A percentile compares a stretch with the other conserved stretches of the same genome.
phyloP scores from a whole-genome alignment of 2,113 vertebrate species.

The Nothocercus julius region DNA sequence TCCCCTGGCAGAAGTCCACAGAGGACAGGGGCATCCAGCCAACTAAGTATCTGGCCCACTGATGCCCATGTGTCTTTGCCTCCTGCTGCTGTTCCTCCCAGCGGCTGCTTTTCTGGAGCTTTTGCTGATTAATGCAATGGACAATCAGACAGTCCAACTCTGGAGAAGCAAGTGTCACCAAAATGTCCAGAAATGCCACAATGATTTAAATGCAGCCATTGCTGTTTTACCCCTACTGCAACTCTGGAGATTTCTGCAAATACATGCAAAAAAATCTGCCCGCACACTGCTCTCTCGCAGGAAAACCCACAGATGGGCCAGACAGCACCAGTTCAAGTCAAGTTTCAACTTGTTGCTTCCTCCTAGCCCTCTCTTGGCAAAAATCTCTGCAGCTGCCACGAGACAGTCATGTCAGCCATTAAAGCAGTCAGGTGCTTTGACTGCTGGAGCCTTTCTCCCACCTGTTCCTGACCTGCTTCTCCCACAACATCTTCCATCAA shows the following conservation, averaged over 20 bases:
- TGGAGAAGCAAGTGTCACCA: neutral
- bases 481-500: neutral
- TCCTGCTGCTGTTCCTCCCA: neutral
- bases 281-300: neutral
- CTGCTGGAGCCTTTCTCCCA: neutral
- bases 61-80: neutral
- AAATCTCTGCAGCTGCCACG: neutral
- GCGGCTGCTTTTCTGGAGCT: neutral
- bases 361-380: neutral
- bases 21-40: neutral
- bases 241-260: neutral
- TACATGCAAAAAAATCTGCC: neutral
- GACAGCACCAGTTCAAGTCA: fast-evolving
- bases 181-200: neutral
- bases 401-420: fast-evolving
- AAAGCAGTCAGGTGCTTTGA: neutral
- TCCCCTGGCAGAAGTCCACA: neutral
- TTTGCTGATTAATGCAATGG: conserved; percentile 2
- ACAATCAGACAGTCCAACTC: neutral
- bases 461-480: neutral
- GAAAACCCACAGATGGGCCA: neutral
- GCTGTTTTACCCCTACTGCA: neutral
- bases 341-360: neutral
- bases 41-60: neutral
- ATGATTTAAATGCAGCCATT: neutral